Percentiles rank a stretch among this genome's conserved stretches.
phyloP scores from a whole-genome alignment of 2,888 invertebrate genomes.

The Ichneumoninae sp. region DNA sequence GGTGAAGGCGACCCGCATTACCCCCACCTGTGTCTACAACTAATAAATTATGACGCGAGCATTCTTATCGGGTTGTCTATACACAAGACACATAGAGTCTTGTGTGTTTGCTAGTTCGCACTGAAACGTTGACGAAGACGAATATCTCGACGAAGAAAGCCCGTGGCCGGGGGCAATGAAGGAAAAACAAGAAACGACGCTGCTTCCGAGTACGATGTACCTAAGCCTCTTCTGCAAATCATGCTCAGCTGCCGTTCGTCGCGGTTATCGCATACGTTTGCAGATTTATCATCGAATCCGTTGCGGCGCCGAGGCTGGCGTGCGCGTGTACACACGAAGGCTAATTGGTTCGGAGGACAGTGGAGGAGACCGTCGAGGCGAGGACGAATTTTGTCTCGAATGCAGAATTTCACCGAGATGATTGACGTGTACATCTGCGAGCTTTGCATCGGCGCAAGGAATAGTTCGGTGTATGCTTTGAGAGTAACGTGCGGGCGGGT shows the following conservation, averaged over 20 bases:
- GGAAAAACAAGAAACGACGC: neutral
- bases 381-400: constrained; percentile 34
- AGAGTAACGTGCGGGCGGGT: constrained; percentile 69
- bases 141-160: constrained; percentile 23
- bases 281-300: constrained; percentile 6
- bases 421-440: neutral
- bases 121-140: constrained; percentile 22
- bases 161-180: neutral
- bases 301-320: neutral
- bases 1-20: neutral
- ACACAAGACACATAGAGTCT: neutral
- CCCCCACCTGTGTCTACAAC: neutral
- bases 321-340: neutral
- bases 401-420: constrained; percentile 64
- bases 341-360: neutral
- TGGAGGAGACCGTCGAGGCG: neutral
- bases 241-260: neutral
- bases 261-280: neutral
- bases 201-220: neutral
- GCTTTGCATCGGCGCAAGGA: constrained; percentile 31
- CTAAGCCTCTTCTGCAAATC: constrained; percentile 44
- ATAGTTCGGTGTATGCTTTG: constrained; percentile 55
- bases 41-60: constrained; percentile 31
- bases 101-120: constrained; percentile 38
- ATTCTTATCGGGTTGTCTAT: constrained; percentile 31